Percentiles rank a stretch among this genome's conserved stretches.
These are phyloP conservation scores for Litoditis marina DNA, from an alignment of 2,888 invertebrate species.

Conservation along the genomic window DNA sequence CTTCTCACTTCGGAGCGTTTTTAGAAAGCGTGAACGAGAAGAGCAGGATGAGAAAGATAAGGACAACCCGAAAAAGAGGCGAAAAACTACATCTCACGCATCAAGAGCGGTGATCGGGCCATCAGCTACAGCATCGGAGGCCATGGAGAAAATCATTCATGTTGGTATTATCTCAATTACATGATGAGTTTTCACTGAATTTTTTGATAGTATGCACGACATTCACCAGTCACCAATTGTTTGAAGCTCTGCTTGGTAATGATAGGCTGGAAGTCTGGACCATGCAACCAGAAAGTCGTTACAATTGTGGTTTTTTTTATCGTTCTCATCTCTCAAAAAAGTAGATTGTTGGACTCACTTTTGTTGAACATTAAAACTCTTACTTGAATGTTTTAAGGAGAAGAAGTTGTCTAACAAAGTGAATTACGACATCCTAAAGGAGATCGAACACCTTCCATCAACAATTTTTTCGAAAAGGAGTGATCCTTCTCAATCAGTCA, in stretches of 20 bases:
- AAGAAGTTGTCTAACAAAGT: slow-evolving; percentile 93
- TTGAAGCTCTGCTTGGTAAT: no score
- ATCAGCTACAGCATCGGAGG: slow-evolving; percentile 72
- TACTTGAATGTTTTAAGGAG: slow-evolving; percentile 66
- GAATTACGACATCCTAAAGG: slow-evolving; percentile 84
- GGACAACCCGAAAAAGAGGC: slow-evolving; percentile 72
- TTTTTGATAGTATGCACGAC: no score
- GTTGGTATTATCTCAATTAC: slow-evolving; percentile 21
- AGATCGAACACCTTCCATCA: slow-evolving; percentile 19
- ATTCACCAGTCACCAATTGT: no score
- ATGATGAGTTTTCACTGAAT: no score
- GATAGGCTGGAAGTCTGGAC: no score
- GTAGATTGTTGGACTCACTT: no score
- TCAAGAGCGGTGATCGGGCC: background rate
- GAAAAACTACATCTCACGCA: slow-evolving; percentile 59
- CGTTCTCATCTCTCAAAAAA: background rate
- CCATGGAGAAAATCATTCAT: slow-evolving; percentile 89
- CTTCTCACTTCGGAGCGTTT: no score
- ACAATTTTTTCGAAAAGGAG: background rate
- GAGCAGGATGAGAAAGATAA: slow-evolving; percentile 26
- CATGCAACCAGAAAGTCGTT: no score
- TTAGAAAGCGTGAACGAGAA: slow-evolving; percentile 35
- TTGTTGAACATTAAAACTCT: no score
- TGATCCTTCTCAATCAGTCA: background rate
- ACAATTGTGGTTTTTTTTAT: no score